Evolutionary conservation across 2,888 invertebrate species (phyloP).

Genomic region (Steromphala cineraria): DNA sequence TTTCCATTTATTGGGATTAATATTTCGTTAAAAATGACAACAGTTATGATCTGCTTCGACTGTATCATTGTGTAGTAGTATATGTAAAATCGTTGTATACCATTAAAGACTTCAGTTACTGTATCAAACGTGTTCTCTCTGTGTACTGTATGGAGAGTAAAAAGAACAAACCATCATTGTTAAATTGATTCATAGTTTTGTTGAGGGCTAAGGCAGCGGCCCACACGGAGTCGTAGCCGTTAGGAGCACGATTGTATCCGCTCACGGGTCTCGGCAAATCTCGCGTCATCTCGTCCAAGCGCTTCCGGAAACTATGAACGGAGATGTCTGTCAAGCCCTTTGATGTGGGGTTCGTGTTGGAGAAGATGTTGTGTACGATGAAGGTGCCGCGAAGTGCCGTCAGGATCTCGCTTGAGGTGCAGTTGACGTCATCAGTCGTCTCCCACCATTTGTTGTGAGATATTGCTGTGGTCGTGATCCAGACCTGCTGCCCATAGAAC

Average conservation of each 20-base stretch:
- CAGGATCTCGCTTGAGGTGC: constrained; percentile 29
- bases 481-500: constrained; percentile 34
- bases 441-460: constrained; percentile 36
- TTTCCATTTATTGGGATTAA: too few relatives aligned
- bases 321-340: not conserved
- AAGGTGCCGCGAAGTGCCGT: constrained; percentile 19
- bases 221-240: constrained; percentile 42
- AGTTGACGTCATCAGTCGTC: constrained; percentile 11
- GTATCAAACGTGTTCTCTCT: too few relatives aligned
- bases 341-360: not conserved
- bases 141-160: too few relatives aligned
- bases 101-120: too few relatives aligned
- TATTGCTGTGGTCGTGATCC: constrained; percentile 37
- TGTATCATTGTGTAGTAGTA: too few relatives aligned
- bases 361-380: not conserved
- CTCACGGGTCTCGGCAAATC: not conserved
- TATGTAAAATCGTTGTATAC: too few relatives aligned
- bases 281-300: not conserved
- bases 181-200: constrained; percentile 27
- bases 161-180: constrained; percentile 10
- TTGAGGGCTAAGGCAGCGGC: constrained; percentile 43
- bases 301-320: not conserved
- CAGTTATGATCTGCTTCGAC: too few relatives aligned
- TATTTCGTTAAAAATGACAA: too few relatives aligned
- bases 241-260: constrained; percentile 26